Conservation (phyloP, 2,113 vertebrate genomes). For the Ursus arctos region DNA sequence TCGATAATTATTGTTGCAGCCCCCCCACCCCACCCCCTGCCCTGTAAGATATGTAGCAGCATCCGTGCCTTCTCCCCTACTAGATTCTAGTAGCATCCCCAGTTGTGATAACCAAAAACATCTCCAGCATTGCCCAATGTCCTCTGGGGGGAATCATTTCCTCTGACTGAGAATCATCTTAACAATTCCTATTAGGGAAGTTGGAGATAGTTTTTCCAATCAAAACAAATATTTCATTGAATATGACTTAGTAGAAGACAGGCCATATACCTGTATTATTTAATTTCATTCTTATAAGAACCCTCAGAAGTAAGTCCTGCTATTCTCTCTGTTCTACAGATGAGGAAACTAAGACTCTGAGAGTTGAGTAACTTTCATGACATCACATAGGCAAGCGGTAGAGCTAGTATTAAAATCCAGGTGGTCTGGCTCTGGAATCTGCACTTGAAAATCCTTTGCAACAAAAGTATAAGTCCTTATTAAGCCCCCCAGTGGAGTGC, state of each 20-base stretch:
- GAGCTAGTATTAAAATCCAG: background rate
- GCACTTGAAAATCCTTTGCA: background rate
- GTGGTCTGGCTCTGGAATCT: background rate
- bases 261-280: background rate
- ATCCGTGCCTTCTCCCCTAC: background rate
- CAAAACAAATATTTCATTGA: background rate
- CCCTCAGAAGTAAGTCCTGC: background rate
- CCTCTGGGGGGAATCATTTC: background rate
- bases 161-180: background rate
- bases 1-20: background rate
- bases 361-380: background rate
- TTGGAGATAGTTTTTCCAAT: slow-evolving; percentile 5
- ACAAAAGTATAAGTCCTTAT: background rate
- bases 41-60: background rate
- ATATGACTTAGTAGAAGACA: background rate
- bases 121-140: background rate
- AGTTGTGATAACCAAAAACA: background rate
- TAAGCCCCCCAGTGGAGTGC: background rate
- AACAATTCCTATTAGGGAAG: background rate
- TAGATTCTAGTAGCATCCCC: background rate
- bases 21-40: no score
- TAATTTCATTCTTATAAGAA: background rate
- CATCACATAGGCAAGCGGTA: background rate
- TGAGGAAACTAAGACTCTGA: background rate
- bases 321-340: background rate